Evolutionary conservation across 1,140 invertebrate genomes (phyloP).

Genomic region (Akabosia matsudoensis): DNA sequence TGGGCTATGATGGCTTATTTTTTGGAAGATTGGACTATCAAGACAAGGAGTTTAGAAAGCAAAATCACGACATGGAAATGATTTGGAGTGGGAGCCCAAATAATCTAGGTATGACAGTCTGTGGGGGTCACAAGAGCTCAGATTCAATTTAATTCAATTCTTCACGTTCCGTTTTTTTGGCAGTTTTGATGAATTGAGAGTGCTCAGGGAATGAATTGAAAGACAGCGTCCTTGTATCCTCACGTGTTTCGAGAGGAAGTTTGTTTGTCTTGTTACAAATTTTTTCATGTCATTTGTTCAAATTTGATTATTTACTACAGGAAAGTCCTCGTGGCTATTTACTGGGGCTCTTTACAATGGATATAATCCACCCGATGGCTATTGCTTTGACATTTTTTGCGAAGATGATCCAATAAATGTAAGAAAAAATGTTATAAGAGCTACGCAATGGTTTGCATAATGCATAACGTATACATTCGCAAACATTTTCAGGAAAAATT

Average conservation of each 20-base stretch:
- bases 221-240: too few relatives aligned
- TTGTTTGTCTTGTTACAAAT: too few relatives aligned
- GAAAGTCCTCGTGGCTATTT: conserved; percentile 60
- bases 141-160: too few relatives aligned
- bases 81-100: conserved; percentile 57
- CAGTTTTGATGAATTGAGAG: too few relatives aligned
- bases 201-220: too few relatives aligned
- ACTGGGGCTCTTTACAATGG: conserved; percentile 70
- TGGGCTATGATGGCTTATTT: conserved; percentile 70
- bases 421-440: neutral
- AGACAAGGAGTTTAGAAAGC: conserved; percentile 57
- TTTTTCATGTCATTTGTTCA: neutral
- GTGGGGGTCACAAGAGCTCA: too few relatives aligned
- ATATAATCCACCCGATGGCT: conserved; percentile 77
- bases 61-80: conserved; percentile 60
- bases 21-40: conserved; percentile 64
- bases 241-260: too few relatives aligned
- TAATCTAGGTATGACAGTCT: conserved; percentile 44
- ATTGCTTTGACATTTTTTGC: conserved; percentile 85
- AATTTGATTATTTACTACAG: conserved; percentile 47
- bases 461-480: too few relatives aligned
- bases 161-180: too few relatives aligned
- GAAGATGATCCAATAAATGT: conserved; percentile 71
- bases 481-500: too few relatives aligned
- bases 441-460: too few relatives aligned